Evolutionary conservation across 2,113 vertebrate genomes (phyloP), one percentile per base, ranked within the genome.

Genomic region (Aegithalos caudatus): DNA sequence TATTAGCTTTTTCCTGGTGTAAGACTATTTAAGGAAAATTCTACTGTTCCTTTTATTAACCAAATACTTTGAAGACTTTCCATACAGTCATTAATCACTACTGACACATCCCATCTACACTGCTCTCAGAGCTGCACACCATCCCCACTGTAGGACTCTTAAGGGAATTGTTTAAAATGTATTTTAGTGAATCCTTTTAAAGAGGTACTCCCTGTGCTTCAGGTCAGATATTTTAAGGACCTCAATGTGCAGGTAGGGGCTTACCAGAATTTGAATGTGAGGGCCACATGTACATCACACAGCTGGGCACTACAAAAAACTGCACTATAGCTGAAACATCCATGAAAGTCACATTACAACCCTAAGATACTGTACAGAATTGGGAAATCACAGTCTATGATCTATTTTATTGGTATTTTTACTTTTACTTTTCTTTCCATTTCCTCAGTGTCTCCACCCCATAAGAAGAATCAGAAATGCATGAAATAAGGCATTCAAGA

Each of bases 1-100:
- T 67, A 19, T 10, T 77, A 42, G 20, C 15, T 57, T 83, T 92
- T 94, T 78, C 84, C 29, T 74, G 25, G 18, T 78, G 35, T 71
- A 93, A 84, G 70, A 20, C 53, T 87, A 53, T 87, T 84, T 77
- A 67, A 95, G 64, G 76, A 92, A 85, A 90, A 92, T 31, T 50
- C 31, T 89, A 7, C n/a, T 72, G 89, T 19, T 90, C 31, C 31
- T 88, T 90, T 92, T 92, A 76, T 94, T 76, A 81, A 69, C 38
- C 38, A 86, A 81, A 74, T 57, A 71, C 33, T 77, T 91, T 51
- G 38, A 92, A 89, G 28, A 58, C 60, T 91, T 91, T 67, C 67
- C 92, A 56, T 62, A 45, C 22, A 92, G 56, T 86, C 65, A 56
- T 86, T 90, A 93, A 60, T 90, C 92, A 90, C 25, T 82, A 37